These are phyloP conservation scores for Dicrurus megarhynchus DNA, from an alignment of 2,113 vertebrate species.

Conservation along the genomic window DNA sequence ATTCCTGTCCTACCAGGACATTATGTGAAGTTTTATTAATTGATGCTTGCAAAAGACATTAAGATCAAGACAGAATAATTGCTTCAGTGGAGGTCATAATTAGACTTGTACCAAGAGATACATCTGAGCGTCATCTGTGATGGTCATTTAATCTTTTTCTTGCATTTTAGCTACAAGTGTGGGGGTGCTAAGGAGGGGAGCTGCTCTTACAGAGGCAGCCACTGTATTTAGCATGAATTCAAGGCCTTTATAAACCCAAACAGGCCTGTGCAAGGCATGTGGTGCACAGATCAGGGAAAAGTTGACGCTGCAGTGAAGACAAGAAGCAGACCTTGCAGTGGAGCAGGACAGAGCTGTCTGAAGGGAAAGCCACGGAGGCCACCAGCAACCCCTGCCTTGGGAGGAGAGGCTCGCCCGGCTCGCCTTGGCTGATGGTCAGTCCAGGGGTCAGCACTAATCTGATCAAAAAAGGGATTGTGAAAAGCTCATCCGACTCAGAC, in stretches of 20 bases:
- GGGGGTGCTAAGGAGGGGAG: background rate
- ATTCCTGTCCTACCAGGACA: constrained; percentile 16
- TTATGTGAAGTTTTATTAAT: constrained; percentile 38
- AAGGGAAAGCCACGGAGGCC: background rate
- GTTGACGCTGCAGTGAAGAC: background rate
- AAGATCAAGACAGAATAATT: constrained; percentile 35
- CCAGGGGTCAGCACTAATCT: background rate
- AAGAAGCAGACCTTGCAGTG: background rate
- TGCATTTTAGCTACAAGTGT: background rate
- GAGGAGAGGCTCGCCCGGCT: background rate
- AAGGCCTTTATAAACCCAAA: background rate
- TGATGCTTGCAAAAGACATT: constrained; percentile 16
- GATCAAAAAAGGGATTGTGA: constrained; percentile 18
- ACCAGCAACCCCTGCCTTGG: background rate
- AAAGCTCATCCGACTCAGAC: constrained; percentile 11
- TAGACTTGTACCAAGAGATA: background rate
- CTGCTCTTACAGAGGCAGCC: background rate
- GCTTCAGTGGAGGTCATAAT: constrained; percentile 27
- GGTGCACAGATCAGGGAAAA: background rate
- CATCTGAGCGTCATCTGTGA: background rate
- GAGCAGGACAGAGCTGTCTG: background rate
- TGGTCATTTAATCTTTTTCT: background rate
- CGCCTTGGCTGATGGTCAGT: background rate
- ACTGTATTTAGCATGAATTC: background rate
- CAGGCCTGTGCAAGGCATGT: background rate